Evolutionary conservation across 2,888 invertebrate genomes (phyloP).

Genomic region (Brassicogethes aeneus): DNA sequence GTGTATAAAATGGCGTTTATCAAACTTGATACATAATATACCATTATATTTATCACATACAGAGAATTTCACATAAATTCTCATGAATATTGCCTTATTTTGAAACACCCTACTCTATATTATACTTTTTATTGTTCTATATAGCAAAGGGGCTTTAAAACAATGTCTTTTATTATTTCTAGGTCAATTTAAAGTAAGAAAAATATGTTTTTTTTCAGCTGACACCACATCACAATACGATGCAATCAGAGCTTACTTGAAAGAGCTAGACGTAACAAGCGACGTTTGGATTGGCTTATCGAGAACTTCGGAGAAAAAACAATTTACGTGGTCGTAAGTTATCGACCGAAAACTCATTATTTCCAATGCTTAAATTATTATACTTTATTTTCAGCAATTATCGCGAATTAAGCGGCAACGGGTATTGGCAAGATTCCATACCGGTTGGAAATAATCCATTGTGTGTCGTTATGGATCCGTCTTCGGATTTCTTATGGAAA

Average conservation of each 20-base stretch:
- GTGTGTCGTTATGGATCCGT: conserved; percentile 68
- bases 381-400: conserved; percentile 45
- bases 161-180: too few species aligned
- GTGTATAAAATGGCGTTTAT: too few species aligned
- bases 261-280: conserved; percentile 66
- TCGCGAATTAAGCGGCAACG: conserved; percentile 51
- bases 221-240: conserved; percentile 70
- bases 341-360: too few species aligned
- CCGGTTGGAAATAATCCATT: conserved; percentile 53
- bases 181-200: too few species aligned
- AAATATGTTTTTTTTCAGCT: conserved; percentile 47
- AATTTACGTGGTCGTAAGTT: conserved; percentile 72
- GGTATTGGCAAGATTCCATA: conserved; percentile 63
- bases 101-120: too few species aligned
- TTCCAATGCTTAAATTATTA: not conserved
- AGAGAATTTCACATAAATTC: too few species aligned
- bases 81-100: too few species aligned
- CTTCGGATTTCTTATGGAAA: conserved; percentile 71
- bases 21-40: too few species aligned
- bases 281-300: conserved; percentile 74
- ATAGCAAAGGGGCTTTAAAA: too few species aligned
- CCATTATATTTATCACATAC: too few species aligned
- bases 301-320: conserved; percentile 58
- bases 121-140: too few species aligned
- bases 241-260: conserved; percentile 66